These are phyloP conservation scores for Lacerta bilineata DNA, from an alignment of 2,797 vertebrate genomes.

Conservation along the genomic window DNA sequence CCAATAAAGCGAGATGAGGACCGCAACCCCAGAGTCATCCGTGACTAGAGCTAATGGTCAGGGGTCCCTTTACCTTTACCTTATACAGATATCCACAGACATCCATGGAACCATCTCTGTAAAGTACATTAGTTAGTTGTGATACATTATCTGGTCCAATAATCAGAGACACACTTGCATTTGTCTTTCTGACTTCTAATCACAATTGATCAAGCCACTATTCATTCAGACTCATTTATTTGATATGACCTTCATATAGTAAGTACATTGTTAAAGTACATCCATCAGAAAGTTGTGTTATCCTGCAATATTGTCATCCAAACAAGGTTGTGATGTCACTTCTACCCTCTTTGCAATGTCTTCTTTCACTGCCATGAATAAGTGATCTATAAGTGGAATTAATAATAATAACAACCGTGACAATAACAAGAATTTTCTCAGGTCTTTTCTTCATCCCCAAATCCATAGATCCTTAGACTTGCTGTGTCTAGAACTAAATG, in stretches of 20 bases:
- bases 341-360: background rate
- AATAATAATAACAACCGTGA: too few relatives aligned
- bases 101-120: background rate
- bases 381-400: background rate
- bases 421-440: too few relatives aligned
- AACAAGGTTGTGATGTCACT: background rate
- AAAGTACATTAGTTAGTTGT: slow-evolving; percentile 10
- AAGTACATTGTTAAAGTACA: background rate
- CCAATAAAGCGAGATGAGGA: too few relatives aligned
- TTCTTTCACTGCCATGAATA: background rate
- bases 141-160: slow-evolving; percentile 35
- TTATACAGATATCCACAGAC: too few relatives aligned
- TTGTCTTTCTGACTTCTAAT: slow-evolving; percentile 55
- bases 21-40: too few relatives aligned
- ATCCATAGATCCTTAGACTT: background rate
- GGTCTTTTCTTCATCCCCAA: too few relatives aligned
- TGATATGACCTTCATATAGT: slow-evolving; percentile 57
- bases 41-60: too few relatives aligned
- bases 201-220: slow-evolving; percentile 54
- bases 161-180: slow-evolving; percentile 40
- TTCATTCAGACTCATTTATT: slow-evolving; percentile 54
- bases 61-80: too few relatives aligned
- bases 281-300: background rate
- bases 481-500: background rate
- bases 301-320: too few relatives aligned